phyloP scores from a whole-genome alignment of 2,797 vertebrate genomes.

The Halcyon badia region DNA sequence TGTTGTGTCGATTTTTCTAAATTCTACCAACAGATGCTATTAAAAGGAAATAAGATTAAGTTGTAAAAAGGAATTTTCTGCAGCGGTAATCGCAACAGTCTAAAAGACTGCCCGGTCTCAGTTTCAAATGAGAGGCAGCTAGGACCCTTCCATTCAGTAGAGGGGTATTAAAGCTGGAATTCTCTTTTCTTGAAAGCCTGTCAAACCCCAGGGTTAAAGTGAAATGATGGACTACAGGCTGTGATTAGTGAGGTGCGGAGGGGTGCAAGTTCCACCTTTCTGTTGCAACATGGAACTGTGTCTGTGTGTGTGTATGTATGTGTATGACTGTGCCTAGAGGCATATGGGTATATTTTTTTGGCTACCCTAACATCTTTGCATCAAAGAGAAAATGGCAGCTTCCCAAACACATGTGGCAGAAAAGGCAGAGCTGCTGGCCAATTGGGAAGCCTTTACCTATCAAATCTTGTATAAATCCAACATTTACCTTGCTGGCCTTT shows the following conservation, averaged over 20 bases:
- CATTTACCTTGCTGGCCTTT: neutral
- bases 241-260: neutral
- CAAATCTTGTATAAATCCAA: neutral
- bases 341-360: neutral
- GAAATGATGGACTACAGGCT: neutral
- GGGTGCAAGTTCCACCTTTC: no score
- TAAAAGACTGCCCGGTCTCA: neutral
- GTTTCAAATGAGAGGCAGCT: neutral
- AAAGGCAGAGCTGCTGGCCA: neutral
- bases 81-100: neutral
- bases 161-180: neutral
- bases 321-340: neutral
- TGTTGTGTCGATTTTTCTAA: neutral
- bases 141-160: neutral
- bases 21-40: constrained; percentile 18
- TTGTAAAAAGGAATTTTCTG: constrained; percentile 48
- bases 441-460: neutral
- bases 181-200: neutral
- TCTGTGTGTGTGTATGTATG: no score
- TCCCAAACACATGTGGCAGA: fast-evolving
- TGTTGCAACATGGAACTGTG: neutral
- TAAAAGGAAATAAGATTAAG: constrained; percentile 65
- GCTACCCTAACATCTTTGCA: neutral
- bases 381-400: neutral
- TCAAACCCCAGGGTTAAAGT: neutral